Conservation (phyloP, 2,113 vertebrate genomes). For the Cephalopterus ornatus region DNA sequence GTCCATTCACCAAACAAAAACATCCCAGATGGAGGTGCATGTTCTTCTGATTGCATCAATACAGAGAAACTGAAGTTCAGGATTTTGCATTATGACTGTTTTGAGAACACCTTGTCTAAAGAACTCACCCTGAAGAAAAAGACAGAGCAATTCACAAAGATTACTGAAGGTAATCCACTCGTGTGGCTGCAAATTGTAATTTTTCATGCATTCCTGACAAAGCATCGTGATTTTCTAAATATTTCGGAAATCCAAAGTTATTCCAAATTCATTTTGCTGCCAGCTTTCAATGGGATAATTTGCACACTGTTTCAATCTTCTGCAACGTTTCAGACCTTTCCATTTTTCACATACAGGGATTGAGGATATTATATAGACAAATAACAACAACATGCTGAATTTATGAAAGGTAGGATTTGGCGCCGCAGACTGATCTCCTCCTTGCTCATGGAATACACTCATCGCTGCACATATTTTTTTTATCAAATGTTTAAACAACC, state of each 20-base stretch:
- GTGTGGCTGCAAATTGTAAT: neutral
- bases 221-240: neutral
- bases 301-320: neutral
- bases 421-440: neutral
- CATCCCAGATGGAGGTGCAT: neutral
- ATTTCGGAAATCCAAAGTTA: neutral
- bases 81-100: neutral
- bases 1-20: neutral
- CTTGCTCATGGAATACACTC: neutral
- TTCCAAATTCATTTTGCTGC: neutral
- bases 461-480: neutral
- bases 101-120: neutral
- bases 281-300: neutral
- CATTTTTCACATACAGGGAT: neutral
- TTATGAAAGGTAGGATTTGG: neutral
- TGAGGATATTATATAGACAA: neutral
- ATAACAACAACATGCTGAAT: neutral
- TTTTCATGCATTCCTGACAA: neutral
- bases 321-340: neutral
- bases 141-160: neutral
- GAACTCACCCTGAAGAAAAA: neutral
- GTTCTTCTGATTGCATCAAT: neutral
- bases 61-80: neutral
- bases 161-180: neutral
- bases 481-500: slow-evolving; percentile 38